Base-by-base conservation (phyloP, 2,113 vertebrate species). In the Hassar affinis region DNA sequence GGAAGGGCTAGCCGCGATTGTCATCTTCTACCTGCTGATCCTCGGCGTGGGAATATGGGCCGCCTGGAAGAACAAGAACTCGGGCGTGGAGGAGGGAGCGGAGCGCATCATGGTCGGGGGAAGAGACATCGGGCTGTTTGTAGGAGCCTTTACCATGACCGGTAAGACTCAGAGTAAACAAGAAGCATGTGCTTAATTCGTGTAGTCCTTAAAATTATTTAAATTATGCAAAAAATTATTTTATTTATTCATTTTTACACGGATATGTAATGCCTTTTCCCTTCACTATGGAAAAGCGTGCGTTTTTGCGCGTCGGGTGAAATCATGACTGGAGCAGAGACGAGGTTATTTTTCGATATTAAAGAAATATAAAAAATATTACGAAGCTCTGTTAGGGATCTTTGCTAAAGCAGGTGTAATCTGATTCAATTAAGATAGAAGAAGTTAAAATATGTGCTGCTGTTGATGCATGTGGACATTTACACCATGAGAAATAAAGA, bases 61-160 rank as follows among this genome's bases (percentile, higher is more conserved):
- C 84, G 96, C 98, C 80, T 98, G 97, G 98, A 98, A 96, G 93
- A 99, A 97, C 93, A 99, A 98, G 89, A 96, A 97, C 93, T 95
- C 94, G 0, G 92, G 96, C 61, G 94, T 92, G 0, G 86, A 94
- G 47, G 96, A 94, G 85, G 95, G 93, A 85, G 86, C 91, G 11
- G 96, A 97, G 89, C 97, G 96, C 86, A 98, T 99, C 88, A 99
- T 99, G 92, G 97, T 99, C 2, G 98, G 98, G 14, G 98, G 97
- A 76, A 95, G 98, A 88, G 97, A 99, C 86, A 99, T 99, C 68
- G 98, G 98, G 51, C 92, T 99, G 86, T 94, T 99, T 79, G 98
- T 99, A 62, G 98, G 98, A 62, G 98, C 94, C 90, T 99, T 99
- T 87, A 99, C 98, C 17, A 99, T 99, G 98, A 99, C 98, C 30